These are phyloP conservation scores for Orcinus orca DNA, from an alignment of 2,113 vertebrate species.

Conservation along the genomic window DNA sequence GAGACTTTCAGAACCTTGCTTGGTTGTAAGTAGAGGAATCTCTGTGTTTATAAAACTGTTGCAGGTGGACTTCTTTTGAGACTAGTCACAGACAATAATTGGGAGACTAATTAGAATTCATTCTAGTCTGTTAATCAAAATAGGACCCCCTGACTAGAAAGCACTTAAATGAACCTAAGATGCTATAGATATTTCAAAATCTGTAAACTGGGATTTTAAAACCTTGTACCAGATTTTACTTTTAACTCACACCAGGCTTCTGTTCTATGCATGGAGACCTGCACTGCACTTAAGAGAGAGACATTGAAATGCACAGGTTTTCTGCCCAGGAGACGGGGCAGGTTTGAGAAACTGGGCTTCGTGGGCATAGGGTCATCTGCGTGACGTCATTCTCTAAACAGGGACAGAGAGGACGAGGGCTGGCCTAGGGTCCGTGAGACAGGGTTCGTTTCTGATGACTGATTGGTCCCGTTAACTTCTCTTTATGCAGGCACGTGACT, in stretches of 20 bases:
- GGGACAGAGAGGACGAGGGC: background rate
- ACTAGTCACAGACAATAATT: background rate
- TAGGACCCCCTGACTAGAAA: background rate
- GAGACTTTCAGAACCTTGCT: background rate
- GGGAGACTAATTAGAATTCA: background rate
- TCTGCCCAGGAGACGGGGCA: background rate
- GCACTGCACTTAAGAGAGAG: fast-evolving
- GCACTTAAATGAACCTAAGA: background rate
- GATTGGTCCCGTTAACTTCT: background rate
- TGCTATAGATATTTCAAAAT: background rate
- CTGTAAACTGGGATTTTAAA: background rate
- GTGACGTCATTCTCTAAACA: background rate
- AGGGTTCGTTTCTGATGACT: background rate
- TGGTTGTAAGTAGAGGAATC: background rate
- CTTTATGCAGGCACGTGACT: background rate
- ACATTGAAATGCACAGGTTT: background rate
- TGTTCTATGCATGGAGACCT: background rate
- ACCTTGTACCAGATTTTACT: background rate
- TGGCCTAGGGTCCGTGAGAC: background rate
- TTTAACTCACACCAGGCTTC: background rate
- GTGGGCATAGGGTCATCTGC: background rate
- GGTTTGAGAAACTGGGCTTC: background rate
- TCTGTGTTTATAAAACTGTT: background rate
- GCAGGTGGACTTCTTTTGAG: background rate
- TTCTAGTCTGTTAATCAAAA: background rate